A percentile compares a stretch with the other conserved stretches of the same genome.
Conservation (phyloP, 2,113 vertebrate species). For the Lagopus muta region DNA sequence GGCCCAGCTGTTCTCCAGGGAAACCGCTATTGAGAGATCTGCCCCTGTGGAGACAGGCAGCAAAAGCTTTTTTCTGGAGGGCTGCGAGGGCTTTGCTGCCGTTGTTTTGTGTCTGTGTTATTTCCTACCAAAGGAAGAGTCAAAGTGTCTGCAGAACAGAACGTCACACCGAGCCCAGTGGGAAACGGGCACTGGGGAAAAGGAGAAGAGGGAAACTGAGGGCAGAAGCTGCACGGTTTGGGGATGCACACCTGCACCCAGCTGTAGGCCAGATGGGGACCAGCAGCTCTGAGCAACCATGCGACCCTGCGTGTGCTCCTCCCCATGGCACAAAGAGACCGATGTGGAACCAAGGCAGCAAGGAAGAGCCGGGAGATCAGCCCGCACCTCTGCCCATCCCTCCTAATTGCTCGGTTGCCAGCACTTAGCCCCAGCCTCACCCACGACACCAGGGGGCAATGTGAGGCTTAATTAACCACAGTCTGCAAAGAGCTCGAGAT, state of each 20-base stretch:
- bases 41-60: not conserved
- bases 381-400: not conserved
- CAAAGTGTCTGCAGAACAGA: not conserved
- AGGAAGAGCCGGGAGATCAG: not conserved
- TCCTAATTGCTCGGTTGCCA: not conserved
- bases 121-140: not conserved
- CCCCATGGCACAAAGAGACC: slow-evolving; percentile 21
- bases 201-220: not conserved
- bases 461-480: slow-evolving; percentile 55
- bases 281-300: not conserved
- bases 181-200: not conserved
- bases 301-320: not conserved
- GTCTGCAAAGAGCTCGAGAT: slow-evolving; percentile 44
- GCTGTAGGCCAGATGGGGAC: not conserved
- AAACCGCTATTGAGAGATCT: slow-evolving; percentile 18
- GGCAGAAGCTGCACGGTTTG: fast-evolving
- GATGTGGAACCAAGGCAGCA: not conserved
- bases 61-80: not conserved
- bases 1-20: slow-evolving; percentile 29
- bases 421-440: slow-evolving; percentile 4
- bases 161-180: not conserved
- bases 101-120: not conserved
- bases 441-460: slow-evolving; percentile 37
- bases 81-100: fast-evolving
- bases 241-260: fast-evolving